phyloP scores from a whole-genome alignment of 92 coral and sea anemone genomes.

The Palythoa heliodiscus region DNA sequence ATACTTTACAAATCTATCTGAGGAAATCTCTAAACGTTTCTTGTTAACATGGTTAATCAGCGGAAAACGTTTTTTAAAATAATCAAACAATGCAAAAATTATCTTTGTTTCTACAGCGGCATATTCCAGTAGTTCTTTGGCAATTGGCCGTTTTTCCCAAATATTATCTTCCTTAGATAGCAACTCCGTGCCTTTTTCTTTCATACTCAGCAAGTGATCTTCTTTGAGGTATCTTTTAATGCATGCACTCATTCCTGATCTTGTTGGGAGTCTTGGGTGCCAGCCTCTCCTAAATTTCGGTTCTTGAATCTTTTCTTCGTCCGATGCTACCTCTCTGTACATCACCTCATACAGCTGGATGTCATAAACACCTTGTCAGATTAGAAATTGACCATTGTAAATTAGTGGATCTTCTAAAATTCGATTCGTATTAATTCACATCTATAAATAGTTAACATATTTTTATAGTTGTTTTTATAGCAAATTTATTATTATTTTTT shows the following conservation, averaged over 20 bases:
- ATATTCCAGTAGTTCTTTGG: slow-evolving; percentile 59
- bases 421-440: no score
- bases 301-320: slow-evolving; percentile 24
- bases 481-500: no score
- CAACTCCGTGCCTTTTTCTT: slow-evolving; percentile 58
- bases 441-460: no score
- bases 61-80: slow-evolving; percentile 58
- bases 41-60: slow-evolving; percentile 32
- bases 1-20: slow-evolving; percentile 72
- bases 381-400: not conserved
- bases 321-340: slow-evolving; percentile 58
- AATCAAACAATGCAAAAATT: slow-evolving; percentile 67
- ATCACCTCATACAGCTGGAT: slow-evolving; percentile 83
- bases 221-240: slow-evolving; percentile 76
- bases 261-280: slow-evolving; percentile 37
- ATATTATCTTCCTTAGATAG: slow-evolving; percentile 7
- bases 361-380: slow-evolving; percentile 66
- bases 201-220: slow-evolving; percentile 50
- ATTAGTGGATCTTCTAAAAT: not conserved
- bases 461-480: no score
- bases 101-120: slow-evolving; percentile 72
- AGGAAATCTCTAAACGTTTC: slow-evolving; percentile 71
- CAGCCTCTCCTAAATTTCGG: slow-evolving; percentile 25
- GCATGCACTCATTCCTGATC: slow-evolving; percentile 68
- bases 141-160: slow-evolving; percentile 71